These are phyloP conservation scores for Eulemur rufifrons DNA, from an alignment of 2,113 vertebrate genomes.

Conservation along the genomic window DNA sequence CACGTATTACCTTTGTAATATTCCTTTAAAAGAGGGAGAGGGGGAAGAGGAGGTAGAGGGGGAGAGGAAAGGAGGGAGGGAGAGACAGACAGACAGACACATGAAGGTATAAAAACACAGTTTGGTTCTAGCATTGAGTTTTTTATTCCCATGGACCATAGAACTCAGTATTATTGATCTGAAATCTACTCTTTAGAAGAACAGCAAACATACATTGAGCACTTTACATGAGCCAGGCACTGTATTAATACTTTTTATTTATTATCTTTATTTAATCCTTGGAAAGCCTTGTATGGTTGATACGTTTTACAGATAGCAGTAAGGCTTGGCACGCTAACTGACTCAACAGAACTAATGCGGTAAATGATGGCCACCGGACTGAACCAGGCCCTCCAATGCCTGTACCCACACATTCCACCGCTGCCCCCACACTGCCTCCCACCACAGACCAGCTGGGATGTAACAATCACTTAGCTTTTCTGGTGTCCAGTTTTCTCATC, in stretches of 20 bases:
- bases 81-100: not conserved
- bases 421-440: not conserved
- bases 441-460: not conserved
- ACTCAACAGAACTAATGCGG: not conserved
- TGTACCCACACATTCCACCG: not conserved
- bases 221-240: not conserved
- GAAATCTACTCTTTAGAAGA: slow-evolving; percentile 3
- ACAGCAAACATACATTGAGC: not conserved
- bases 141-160: not conserved
- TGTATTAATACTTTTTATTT: not conserved
- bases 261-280: slow-evolving; percentile 1
- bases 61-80: too few species aligned
- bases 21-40: not conserved
- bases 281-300: not conserved
- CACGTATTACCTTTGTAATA: not conserved
- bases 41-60: fast-evolving
- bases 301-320: not conserved
- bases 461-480: not conserved
- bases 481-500: not conserved
- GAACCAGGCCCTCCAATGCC: not conserved
- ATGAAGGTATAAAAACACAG: not conserved
- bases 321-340: not conserved
- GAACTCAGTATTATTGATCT: not conserved
- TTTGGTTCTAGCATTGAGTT: not conserved
- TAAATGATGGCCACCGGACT: not conserved